A percentile compares a stretch with the other conserved stretches of the same genome.
Conservation (phyloP, 64 coral and sea anemone species). For the Trachythela sp. region DNA sequence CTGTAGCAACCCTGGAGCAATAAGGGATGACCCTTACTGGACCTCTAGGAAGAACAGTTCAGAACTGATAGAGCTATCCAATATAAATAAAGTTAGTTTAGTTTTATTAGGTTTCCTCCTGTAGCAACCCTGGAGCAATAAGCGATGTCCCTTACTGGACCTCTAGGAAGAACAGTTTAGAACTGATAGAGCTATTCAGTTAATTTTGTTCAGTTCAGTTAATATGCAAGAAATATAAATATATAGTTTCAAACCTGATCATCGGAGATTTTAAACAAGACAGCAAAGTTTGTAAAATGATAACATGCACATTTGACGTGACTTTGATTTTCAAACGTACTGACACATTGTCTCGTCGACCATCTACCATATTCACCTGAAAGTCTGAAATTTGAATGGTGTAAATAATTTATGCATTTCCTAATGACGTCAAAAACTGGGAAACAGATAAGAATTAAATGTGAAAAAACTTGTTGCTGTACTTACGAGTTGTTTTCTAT, state of each 20-base stretch:
- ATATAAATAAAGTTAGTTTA: no score
- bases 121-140: no score
- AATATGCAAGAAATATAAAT: not conserved
- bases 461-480: not conserved
- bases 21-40: no score
- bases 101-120: no score
- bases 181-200: no score
- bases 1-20: no score
- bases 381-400: not conserved
- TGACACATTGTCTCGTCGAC: not conserved
- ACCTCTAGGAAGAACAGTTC: no score
- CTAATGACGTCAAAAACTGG: not conserved
- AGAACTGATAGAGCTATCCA: no score
- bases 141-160: no score
- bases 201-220: no score
- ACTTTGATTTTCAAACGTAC: not conserved
- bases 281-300: constrained; percentile 17
- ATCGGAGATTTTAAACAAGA: not conserved
- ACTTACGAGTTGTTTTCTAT: constrained; percentile 3
- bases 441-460: not conserved
- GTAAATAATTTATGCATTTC: not conserved
- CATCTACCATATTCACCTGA: not conserved
- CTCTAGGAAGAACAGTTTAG: no score
- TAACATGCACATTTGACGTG: not conserved
- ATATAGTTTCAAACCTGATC: not conserved